phyloP scores from a whole-genome alignment of 2,888 invertebrate genomes.

The Stenoptilia bipunctidactyla region DNA sequence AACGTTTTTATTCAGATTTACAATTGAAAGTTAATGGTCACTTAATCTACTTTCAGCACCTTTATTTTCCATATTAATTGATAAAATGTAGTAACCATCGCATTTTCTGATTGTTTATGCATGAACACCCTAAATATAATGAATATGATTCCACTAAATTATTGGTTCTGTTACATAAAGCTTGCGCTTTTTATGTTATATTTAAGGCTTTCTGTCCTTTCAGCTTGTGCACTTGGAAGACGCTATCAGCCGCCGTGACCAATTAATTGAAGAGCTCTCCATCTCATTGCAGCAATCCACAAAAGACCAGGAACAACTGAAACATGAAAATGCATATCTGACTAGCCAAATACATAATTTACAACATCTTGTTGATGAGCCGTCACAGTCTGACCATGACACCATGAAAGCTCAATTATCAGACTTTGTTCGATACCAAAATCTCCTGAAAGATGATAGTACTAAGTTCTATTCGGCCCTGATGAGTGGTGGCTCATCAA shows the following conservation, averaged over 20 bases:
- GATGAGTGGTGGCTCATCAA: constrained; percentile 48
- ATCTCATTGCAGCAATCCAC: constrained; percentile 78
- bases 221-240: constrained; percentile 81
- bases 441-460: constrained; percentile 50
- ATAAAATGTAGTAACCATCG: no score
- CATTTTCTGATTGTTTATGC: no score
- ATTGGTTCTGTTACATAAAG: constrained; percentile 4
- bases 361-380: constrained; percentile 41
- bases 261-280: constrained; percentile 79
- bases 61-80: no score
- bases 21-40: no score
- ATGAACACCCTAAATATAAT: no score
- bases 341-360: constrained; percentile 70
- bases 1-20: no score
- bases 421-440: constrained; percentile 57
- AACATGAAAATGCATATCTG: constrained; percentile 73
- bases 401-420: constrained; percentile 54
- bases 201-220: constrained; percentile 60
- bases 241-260: constrained; percentile 77
- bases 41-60: no score
- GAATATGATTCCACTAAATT: neutral
- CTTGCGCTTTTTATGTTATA: constrained; percentile 9
- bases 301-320: constrained; percentile 72
- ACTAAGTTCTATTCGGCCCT: constrained; percentile 56
- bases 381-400: constrained; percentile 42